phyloP scores from a whole-genome alignment of 1,140 invertebrate genomes.

The Aphelinus certus region DNA sequence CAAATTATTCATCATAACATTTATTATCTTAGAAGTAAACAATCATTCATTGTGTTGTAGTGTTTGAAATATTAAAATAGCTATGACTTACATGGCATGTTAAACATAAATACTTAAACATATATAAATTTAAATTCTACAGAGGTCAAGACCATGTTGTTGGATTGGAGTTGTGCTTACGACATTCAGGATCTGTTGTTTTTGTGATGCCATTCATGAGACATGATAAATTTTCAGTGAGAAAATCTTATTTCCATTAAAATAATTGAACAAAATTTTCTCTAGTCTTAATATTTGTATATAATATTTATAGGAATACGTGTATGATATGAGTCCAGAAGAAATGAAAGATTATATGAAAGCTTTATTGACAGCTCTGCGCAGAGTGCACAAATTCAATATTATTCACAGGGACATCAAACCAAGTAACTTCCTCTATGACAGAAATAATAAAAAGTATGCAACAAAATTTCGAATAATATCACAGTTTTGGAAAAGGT shows the following conservation, averaged over 20 bases:
- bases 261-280: background rate
- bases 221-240: slow-evolving; percentile 82
- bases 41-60: too few species aligned
- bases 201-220: slow-evolving; percentile 92
- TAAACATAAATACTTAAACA: too few species aligned
- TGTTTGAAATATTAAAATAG: too few species aligned
- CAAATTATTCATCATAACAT: too few species aligned
- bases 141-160: slow-evolving; percentile 87
- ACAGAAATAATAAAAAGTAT: slow-evolving; percentile 78
- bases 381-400: slow-evolving; percentile 83
- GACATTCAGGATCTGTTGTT: slow-evolving; percentile 82
- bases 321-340: slow-evolving; percentile 72
- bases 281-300: background rate
- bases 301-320: slow-evolving; percentile 74
- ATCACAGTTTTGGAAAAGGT: background rate
- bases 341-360: slow-evolving; percentile 86
- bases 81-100: too few species aligned
- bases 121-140: slow-evolving; percentile 51
- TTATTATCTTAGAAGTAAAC: too few species aligned
- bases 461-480: background rate
- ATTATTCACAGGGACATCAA: slow-evolving; percentile 95
- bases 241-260: slow-evolving; percentile 48
- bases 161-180: slow-evolving; percentile 80
- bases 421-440: slow-evolving; percentile 91
- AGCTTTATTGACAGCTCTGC: slow-evolving; percentile 81